A percentile compares a stretch with the other conserved stretches of the same genome.
phyloP scores from a whole-genome alignment of 2,113 vertebrate species.

The Ptyas mucosa region DNA sequence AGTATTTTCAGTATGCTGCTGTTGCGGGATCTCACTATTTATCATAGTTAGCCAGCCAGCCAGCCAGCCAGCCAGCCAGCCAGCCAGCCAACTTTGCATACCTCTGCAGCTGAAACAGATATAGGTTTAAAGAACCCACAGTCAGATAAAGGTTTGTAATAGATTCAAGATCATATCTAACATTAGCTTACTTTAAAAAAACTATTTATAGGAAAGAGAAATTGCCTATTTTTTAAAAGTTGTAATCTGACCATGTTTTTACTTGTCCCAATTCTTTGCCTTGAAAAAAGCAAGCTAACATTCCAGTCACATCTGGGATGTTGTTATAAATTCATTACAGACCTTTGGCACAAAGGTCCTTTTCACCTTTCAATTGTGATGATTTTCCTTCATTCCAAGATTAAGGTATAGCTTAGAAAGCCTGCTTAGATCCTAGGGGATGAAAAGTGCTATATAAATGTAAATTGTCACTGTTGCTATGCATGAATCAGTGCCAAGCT shows the following conservation, averaged over 20 bases:
- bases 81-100: not conserved
- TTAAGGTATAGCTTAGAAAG: constrained; percentile 43
- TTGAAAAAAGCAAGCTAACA: not conserved
- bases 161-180: not conserved
- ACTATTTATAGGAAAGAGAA: not conserved
- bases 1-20: not conserved
- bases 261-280: not conserved
- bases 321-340: not conserved
- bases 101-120: not conserved
- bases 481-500: constrained; percentile 48
- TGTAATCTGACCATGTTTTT: not conserved
- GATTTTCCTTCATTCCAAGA: constrained; percentile 37
- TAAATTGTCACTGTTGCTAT: constrained; percentile 61
- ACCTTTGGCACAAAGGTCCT: constrained; percentile 2
- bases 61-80: too few relatives aligned
- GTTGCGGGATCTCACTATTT: not conserved
- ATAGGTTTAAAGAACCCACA: not conserved
- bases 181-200: not conserved
- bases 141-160: not conserved
- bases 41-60: not conserved
- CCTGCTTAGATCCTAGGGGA: constrained; percentile 50
- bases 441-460: constrained; percentile 67
- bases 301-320: not conserved
- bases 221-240: not conserved
- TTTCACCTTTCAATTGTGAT: not conserved